Evolutionary conservation across 2,113 vertebrate species (phyloP).

Genomic region (Tupaia chinensis): DNA sequence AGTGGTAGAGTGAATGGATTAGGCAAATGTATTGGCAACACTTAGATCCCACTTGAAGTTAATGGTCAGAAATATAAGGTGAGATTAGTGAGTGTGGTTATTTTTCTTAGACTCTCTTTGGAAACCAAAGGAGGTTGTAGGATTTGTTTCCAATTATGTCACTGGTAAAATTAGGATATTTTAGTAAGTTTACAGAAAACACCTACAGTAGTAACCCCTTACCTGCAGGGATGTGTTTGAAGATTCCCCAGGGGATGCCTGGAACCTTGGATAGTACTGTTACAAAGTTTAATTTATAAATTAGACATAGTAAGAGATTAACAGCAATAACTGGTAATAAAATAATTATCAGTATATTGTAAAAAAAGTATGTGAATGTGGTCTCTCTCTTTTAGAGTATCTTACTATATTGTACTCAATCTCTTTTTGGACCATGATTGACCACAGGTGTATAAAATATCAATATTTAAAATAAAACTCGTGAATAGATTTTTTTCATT

Average conservation of each 20-base stretch:
- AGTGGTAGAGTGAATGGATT: neutral
- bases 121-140: neutral
- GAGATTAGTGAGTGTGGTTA: neutral
- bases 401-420: too few species aligned
- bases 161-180: neutral
- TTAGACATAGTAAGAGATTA: too few species aligned
- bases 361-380: too few species aligned
- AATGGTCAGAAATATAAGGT: neutral
- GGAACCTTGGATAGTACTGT: too few species aligned
- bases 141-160: neutral
- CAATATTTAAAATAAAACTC: neutral
- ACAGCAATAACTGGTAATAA: too few species aligned
- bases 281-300: too few species aligned
- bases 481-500: neutral
- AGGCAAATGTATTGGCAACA: neutral
- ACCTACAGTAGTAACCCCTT: neutral
- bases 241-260: too few species aligned
- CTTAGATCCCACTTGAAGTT: neutral
- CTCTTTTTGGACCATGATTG: too few species aligned
- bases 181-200: neutral
- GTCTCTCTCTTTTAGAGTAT: too few species aligned
- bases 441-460: too few species aligned
- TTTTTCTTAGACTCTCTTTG: neutral
- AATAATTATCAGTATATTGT: too few species aligned
- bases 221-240: too few species aligned